Conservation (phyloP, 2,888 invertebrate species). For the Cyrtodaria siliqua region DNA sequence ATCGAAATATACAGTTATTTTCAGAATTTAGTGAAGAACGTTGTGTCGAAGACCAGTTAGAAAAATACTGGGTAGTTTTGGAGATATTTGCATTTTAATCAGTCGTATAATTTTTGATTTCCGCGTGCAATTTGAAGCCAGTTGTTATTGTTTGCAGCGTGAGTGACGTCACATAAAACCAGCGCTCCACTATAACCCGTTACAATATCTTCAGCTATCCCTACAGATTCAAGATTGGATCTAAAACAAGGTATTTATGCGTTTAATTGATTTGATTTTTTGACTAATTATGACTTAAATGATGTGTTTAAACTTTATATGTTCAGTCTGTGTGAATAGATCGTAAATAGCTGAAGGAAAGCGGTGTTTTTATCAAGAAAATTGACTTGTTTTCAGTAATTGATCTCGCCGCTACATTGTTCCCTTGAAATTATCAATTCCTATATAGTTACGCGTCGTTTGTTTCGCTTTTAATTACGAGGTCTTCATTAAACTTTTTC, state of each 20-base stretch:
- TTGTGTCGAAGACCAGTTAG: slow-evolving; percentile 5
- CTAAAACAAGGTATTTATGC: slow-evolving; percentile 52
- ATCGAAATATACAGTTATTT: no score
- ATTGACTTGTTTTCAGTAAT: slow-evolving; percentile 21
- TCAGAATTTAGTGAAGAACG: neutral
- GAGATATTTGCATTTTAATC: slow-evolving; percentile 31
- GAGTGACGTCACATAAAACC: slow-evolving; percentile 60
- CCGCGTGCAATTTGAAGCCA: slow-evolving; percentile 42
- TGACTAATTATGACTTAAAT: no score
- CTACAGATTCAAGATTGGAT: slow-evolving; percentile 42
- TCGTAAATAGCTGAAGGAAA: no score
- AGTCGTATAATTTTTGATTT: slow-evolving; percentile 30
- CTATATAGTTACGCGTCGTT: slow-evolving; percentile 35
- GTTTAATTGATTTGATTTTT: slow-evolving; percentile 8
- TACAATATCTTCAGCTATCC: slow-evolving; percentile 54
- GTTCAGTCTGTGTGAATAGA: no score
- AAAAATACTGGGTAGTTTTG: slow-evolving; percentile 1
- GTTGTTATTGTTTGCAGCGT: slow-evolving; percentile 61
- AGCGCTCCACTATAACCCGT: slow-evolving; percentile 62
- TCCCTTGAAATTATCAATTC: slow-evolving; percentile 56
- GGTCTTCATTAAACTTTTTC: slow-evolving; percentile 9
- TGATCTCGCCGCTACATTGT: slow-evolving; percentile 49
- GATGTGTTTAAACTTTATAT: no score
- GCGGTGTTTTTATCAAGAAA: slow-evolving; percentile 22
- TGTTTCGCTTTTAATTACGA: slow-evolving; percentile 24